phyloP scores from a whole-genome alignment of 1,140 invertebrate species.

The Helicoverpa armigera region DNA sequence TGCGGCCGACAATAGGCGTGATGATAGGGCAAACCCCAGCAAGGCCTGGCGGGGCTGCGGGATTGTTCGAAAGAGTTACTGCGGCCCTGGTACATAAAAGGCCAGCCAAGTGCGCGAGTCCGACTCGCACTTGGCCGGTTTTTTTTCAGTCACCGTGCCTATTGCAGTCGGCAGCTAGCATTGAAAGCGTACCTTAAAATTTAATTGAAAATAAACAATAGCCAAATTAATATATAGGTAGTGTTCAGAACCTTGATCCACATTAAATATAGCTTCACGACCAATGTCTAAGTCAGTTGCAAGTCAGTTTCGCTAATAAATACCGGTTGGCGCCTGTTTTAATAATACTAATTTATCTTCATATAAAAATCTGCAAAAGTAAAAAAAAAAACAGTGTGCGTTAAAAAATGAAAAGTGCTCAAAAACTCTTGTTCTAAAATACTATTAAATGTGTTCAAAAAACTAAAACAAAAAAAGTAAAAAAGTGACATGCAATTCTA shows the following conservation, averaged over 20 bases:
- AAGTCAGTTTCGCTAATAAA: slow-evolving; percentile 35
- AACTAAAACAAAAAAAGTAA: neutral
- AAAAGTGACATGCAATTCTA: neutral
- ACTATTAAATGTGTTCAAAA: neutral
- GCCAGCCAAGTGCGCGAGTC: too few relatives aligned
- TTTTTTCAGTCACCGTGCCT: too few relatives aligned
- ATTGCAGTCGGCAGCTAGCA: too few relatives aligned
- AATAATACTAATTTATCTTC: neutral
- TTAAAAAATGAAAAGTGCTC: neutral
- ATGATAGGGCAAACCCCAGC: too few relatives aligned
- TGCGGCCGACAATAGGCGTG: too few relatives aligned
- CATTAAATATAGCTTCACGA: slow-evolving; percentile 34
- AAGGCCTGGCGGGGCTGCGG: too few relatives aligned
- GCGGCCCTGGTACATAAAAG: too few relatives aligned
- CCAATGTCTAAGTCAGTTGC: slow-evolving; percentile 34
- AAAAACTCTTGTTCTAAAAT: neutral
- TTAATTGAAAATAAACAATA: slow-evolving; percentile 5
- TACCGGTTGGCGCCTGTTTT: neutral
- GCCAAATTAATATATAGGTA: neutral
- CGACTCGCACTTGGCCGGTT: too few relatives aligned
- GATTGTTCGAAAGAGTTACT: too few relatives aligned
- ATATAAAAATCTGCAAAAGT: neutral
- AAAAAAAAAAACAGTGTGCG: neutral
- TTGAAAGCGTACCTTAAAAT: neutral
- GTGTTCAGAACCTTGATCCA: neutral